Conservation (phyloP, 1,140 invertebrate species). For the Pinna nobilis region DNA sequence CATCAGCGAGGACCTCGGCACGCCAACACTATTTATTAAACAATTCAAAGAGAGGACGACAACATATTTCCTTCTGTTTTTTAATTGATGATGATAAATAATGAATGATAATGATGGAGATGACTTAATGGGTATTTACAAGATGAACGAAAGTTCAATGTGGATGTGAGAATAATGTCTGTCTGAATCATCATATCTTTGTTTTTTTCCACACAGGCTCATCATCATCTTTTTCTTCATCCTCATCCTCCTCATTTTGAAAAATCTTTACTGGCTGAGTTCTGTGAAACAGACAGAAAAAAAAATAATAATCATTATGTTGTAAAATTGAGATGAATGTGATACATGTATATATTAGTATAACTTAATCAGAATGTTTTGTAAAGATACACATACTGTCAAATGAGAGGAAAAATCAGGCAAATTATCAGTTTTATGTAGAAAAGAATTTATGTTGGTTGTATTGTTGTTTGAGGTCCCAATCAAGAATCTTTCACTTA, state of each 20-base stretch:
- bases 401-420: background rate
- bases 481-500: too few relatives aligned
- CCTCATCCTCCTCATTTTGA: slow-evolving; percentile 66
- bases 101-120: too few relatives aligned
- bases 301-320: background rate
- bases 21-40: too few relatives aligned
- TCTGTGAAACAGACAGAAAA: slow-evolving; percentile 52
- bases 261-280: slow-evolving; percentile 90
- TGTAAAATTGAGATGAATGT: background rate
- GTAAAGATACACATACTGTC: background rate
- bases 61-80: too few relatives aligned
- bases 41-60: too few relatives aligned
- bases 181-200: slow-evolving; percentile 30
- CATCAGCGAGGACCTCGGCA: too few relatives aligned
- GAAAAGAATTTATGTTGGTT: background rate
- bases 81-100: too few relatives aligned
- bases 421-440: background rate
- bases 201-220: slow-evolving; percentile 75
- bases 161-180: too few relatives aligned
- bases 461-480: too few relatives aligned
- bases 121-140: too few relatives aligned
- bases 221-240: slow-evolving; percentile 71
- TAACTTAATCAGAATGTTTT: background rate
- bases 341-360: background rate
- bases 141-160: too few relatives aligned